Base-by-base conservation (phyloP, 2,113 vertebrate genomes). In the Sceloporus undulatus region DNA sequence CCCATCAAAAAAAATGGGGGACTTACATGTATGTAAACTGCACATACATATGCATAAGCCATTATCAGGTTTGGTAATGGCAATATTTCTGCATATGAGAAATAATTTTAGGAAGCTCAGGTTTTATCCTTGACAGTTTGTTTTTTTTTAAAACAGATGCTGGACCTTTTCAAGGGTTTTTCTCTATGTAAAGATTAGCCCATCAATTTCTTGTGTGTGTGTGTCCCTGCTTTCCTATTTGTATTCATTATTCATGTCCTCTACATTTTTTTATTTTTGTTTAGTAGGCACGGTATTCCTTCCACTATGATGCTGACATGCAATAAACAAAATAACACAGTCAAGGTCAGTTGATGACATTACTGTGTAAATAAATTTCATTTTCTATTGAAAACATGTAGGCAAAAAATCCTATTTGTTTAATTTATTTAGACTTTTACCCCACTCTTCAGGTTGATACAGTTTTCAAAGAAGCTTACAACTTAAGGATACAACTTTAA, bases 241-340 rank as follows among this genome's bases (percentile, higher is more conserved):
- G 8, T 84, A 91, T 88, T 93, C 56, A 83, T 90, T 92, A 90
- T 86, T 81, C 27, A 88, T 42, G 85, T 85, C 4, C 86, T 34
- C 10, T 54, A 87, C 71, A 8, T 91, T 85, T 82, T 48, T 48
- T 90, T 89, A 19, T 79, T 89, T 85, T 86, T 56, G 65, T 91
- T 86, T 86, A 85, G 4, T 10, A 90, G 89, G 48, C 56, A 85
- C 84, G 16, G 62, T 9, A 74, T 92, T 11, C 1, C 34, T 92
- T 92, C 25, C 38, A 65, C 29, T 3, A 74, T 77, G 76, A 85
- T 75, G 85, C 3, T 79, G 86, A 92, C 77, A 82, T 70, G 18
- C 34, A 85, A 88, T 86, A 93, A 90, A 81, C 23, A 34, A 82
- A 86, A 92, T 84, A 18, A 0, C 0, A 66, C 2, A 90, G 75